Conservation (phyloP, 1,140 invertebrate genomes). For the Bombus huntii region DNA sequence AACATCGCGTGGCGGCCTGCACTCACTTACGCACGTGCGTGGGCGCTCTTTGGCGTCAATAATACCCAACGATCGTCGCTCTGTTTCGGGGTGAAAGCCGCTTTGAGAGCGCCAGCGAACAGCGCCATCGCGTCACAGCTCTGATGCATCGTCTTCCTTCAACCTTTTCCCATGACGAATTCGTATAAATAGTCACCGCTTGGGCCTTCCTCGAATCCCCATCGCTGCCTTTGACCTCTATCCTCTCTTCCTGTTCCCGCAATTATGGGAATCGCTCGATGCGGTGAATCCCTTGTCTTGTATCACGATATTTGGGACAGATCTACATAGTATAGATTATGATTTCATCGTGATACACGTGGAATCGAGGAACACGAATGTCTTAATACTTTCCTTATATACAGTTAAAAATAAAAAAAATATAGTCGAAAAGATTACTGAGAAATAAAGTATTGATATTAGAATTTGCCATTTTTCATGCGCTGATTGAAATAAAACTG, state of each 20-base stretch:
- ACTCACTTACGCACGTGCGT: slow-evolving; percentile 64
- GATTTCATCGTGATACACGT: no score
- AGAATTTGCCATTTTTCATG: no score
- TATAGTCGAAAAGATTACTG: no score
- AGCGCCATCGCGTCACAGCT: background rate
- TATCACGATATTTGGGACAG: no score
- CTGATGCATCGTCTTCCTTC: slow-evolving; percentile 51
- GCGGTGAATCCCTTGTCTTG: no score
- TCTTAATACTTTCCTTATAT: no score
- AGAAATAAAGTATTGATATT: no score
- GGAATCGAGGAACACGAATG: no score
- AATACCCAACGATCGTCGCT: slow-evolving; percentile 66
- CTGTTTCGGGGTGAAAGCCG: slow-evolving; percentile 56
- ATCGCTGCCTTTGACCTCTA: slow-evolving; percentile 23
- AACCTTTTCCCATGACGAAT: slow-evolving; percentile 64
- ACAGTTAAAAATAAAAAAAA: no score
- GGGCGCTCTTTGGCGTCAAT: slow-evolving; percentile 67
- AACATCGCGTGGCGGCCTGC: slow-evolving; percentile 62
- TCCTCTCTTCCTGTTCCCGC: background rate
- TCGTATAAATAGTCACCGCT: slow-evolving; percentile 62
- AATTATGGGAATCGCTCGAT: background rate
- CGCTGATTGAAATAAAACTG: no score
- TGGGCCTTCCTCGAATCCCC: background rate
- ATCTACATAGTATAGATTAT: no score
- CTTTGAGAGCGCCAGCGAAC: slow-evolving; percentile 34